Evolutionary conservation across 1,140 invertebrate genomes (phyloP), one percentile per base, ranked within the genome.

Genomic region (Cotesia glomerata): DNA sequence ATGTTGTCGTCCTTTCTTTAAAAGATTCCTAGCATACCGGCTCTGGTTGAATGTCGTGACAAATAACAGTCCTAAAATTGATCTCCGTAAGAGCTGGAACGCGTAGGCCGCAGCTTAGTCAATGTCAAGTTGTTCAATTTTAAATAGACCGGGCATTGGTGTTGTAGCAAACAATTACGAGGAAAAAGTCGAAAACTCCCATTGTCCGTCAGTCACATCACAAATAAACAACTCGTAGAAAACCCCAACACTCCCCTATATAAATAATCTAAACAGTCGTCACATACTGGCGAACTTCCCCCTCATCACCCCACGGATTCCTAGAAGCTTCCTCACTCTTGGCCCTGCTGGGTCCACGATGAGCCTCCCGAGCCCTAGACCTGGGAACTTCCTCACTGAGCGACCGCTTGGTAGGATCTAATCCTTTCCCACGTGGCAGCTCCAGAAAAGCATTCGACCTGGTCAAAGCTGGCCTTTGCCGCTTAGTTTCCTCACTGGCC

Each of bases 301-400:
- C 71, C 26, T 82, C 81, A 32, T 77, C 63, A n/a, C 71, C 67
- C 85, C 84, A 86, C 3, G 82, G 79, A 56, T 83, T 81, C 14
- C 79, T 82, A 3, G 81, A 66, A 9, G 75, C 77, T 63, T 87
- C 86, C 71, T 87, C 86, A 75, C 85, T 87, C 35, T 81, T 82
- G 0, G 85, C 84, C 35, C 86, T 80, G 36, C 79, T 75, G 3
- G 84, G 81, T 52, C 76, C 80, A 69, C 76, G 79, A 72, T 62
- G 75, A 66, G 71, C 66, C 13, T 80, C 81, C 67, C 69, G 76
- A 35, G 65, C 62, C 8, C 74, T 71, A 36, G 72, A 69, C 9
- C 83, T 73, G 0, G 84, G 84, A 18, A 84, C 83, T 51, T 87
- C 86, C 62, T 87, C 86, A 75, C 85, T 87, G 18, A 84, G 69